A percentile compares a stretch with the other conserved stretches of the same genome.
phyloP scores from a whole-genome alignment of 2,888 invertebrate species.

The Craniophora ligustri region DNA sequence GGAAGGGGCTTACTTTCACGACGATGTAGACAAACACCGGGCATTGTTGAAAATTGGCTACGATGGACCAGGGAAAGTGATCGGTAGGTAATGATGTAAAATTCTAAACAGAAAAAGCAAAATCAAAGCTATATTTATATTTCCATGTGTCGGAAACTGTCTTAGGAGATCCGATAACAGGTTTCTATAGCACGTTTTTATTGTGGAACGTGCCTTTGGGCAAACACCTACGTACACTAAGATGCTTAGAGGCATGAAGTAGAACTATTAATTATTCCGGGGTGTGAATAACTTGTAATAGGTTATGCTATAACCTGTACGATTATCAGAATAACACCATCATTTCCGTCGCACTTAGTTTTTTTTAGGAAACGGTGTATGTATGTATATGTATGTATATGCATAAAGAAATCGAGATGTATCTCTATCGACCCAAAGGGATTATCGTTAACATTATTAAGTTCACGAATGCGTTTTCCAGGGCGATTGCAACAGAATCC shows the following conservation, averaged over 20 bases:
- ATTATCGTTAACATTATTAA: slow-evolving; percentile 50
- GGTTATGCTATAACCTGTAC: no score
- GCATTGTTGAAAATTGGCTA: slow-evolving; percentile 61
- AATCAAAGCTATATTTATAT: slow-evolving; percentile 1
- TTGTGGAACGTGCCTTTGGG: neutral
- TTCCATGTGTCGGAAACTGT: no score
- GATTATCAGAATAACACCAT: no score
- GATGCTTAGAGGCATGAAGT: no score
- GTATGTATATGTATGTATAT: no score
- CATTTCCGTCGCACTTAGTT: no score
- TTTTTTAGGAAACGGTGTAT: no score
- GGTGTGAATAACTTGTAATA: neutral
- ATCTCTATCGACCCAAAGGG: slow-evolving; percentile 32
- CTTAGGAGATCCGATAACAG: neutral
- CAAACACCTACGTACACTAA: neutral
- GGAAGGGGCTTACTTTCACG: slow-evolving; percentile 80
- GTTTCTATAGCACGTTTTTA: neutral
- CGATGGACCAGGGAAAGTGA: slow-evolving; percentile 55
- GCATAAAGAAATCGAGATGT: slow-evolving; percentile 14
- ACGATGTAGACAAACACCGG: slow-evolving; percentile 66
- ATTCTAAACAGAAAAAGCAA: slow-evolving; percentile 30
- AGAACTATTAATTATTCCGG: no score
- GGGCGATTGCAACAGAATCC: slow-evolving; percentile 54
- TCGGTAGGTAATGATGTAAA: slow-evolving; percentile 58
- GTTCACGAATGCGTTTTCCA: slow-evolving; percentile 42